These are phyloP conservation scores for Trogon surrucura DNA, from an alignment of 2,113 vertebrate genomes.

Conservation along the genomic window DNA sequence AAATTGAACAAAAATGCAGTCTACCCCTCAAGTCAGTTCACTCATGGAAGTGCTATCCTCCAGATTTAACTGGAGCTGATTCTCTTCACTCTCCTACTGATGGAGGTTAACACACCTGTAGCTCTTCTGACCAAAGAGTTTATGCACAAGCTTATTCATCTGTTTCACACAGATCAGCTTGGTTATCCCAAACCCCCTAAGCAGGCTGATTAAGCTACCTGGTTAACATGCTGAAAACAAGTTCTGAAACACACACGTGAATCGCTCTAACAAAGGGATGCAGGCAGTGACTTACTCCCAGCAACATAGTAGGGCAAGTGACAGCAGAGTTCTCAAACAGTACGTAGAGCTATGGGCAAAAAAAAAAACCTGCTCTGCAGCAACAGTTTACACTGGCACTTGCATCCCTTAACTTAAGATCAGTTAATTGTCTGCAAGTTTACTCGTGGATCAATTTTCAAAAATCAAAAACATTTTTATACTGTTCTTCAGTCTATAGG, in stretches of 20 bases:
- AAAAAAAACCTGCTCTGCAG: background rate
- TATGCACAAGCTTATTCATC: background rate
- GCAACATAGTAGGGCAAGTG: background rate
- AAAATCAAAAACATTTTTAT: background rate
- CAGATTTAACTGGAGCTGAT: background rate
- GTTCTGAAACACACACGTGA: background rate
- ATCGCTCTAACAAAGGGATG: background rate
- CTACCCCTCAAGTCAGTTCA: background rate
- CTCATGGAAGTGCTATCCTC: background rate
- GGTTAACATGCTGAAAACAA: background rate
- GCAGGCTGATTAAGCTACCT: background rate
- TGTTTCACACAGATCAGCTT: background rate
- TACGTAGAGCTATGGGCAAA: background rate
- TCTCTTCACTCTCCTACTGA: background rate
- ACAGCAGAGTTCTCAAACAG: background rate
- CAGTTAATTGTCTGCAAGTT: background rate
- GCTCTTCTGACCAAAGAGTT: background rate
- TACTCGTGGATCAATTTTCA: background rate
- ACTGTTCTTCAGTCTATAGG: background rate
- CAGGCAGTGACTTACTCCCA: background rate
- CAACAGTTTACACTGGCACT: background rate
- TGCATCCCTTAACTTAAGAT: background rate
- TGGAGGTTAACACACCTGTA: background rate
- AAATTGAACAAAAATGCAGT: background rate
- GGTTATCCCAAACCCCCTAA: background rate